Evolutionary conservation across 2,888 invertebrate genomes (phyloP), one percentile per base, ranked within the genome.

Genomic region (Exephanes ischioxanthus): DNA sequence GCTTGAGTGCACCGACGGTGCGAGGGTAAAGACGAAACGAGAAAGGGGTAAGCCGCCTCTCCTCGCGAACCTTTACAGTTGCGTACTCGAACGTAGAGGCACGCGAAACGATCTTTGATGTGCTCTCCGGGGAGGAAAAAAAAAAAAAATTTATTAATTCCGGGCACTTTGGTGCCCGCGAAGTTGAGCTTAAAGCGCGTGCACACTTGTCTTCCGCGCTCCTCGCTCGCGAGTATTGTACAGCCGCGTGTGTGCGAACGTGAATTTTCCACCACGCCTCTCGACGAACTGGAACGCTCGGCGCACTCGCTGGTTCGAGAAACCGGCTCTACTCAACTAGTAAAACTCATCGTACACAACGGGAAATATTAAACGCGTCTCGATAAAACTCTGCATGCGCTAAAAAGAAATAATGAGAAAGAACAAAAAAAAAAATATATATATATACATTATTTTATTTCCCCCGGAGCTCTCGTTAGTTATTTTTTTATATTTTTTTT

Each of bases 91-190:
- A 66, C 66, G 37, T 37, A 26, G 63, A 51, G 33, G 76, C 53
- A 51, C 66, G 51, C 75, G 33, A 33, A 75, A 48, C 80, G 80
- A 83, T 83, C 83, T 77, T 85, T 85, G 85, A 85, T 83, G 85
- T 73, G 82, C 19, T 63, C 33, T 6, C 7, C 22, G 58, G 26
- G 58, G 26, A 26, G 22, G 14, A 2, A n/a, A 63, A 63, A 66
- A n/a, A 63, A 63, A 66, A 76, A 80, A 76, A 85, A 85, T 41
- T 85, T 76, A 85, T 85, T 80, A 85, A 85, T 85, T 85, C 83
- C 85, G 61, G 83, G 85, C 83, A 83, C 85, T 85, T 85, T 80
- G 68, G 83, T 80, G 68, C 77, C 80, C 67, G 80, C 80, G 73
- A 85, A 80, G 79, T 83, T 77, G 76, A 77, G 80, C 72, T 77